Percentiles rank a stretch among this genome's conserved stretches.
These are phyloP conservation scores for Arrhamphus sclerolepis DNA, from an alignment of 2,797 vertebrate genomes.

Conservation along the genomic window DNA sequence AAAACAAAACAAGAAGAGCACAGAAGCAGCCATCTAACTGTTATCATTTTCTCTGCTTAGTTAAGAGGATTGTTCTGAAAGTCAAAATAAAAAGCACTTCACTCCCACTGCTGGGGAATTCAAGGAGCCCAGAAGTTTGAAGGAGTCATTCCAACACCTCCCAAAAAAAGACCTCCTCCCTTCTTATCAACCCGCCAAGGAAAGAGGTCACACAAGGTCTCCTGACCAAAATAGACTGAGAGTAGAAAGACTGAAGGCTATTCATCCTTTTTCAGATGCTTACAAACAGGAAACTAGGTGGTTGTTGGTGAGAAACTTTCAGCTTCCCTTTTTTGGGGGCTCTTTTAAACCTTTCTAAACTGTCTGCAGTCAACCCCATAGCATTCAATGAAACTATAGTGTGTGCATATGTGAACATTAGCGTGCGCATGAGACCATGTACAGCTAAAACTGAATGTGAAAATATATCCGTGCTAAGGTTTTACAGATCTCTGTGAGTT, in stretches of 20 bases:
- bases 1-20: conserved; percentile 44
- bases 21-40: conserved; percentile 37
- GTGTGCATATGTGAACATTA: conserved; percentile 50
- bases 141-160: conserved; percentile 50
- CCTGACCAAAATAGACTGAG: conserved; percentile 37
- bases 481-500: conserved; percentile 43
- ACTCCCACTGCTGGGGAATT: conserved; percentile 70
- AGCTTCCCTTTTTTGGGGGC: conserved; percentile 34
- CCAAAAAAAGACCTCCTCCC: conserved; percentile 47
- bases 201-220: conserved; percentile 47
- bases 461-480: conserved; percentile 56
- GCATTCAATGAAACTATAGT: conserved; percentile 39
- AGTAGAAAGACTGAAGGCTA: conserved; percentile 28
- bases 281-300: conserved; percentile 62
- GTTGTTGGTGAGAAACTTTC: conserved; percentile 33
- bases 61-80: conserved; percentile 40
- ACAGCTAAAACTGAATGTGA: conserved; percentile 59
- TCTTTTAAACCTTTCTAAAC: conserved; percentile 42
- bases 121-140: conserved; percentile 48
- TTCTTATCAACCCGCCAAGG: conserved; percentile 60
- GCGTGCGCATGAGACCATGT: conserved; percentile 61
- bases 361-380: conserved; percentile 23
- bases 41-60: conserved; percentile 33
- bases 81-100: conserved; percentile 27
- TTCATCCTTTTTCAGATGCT: conserved; percentile 41